Conservation (phyloP, 2,113 vertebrate genomes). For the Haemorhous mexicanus region DNA sequence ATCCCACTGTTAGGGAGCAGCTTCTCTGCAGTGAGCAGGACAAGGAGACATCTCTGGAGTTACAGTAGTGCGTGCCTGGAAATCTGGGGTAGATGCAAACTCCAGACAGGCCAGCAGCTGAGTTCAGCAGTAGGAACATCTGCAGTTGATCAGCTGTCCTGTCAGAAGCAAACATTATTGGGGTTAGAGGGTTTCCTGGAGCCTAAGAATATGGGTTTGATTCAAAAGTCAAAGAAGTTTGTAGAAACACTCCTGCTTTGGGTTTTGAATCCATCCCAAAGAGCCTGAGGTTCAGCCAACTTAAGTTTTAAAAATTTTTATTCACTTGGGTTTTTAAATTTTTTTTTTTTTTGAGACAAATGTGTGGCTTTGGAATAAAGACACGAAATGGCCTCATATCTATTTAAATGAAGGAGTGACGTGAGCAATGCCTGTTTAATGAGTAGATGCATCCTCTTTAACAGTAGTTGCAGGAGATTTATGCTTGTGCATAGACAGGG, state of each 20-base stretch:
- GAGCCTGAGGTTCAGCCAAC: conserved; percentile 16
- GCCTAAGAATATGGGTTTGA: conserved; percentile 43
- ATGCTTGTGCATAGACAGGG: background rate
- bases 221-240: conserved; percentile 61
- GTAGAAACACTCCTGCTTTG: background rate
- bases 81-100: background rate
- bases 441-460: background rate
- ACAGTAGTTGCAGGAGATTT: background rate
- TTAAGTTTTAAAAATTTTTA: conserved; percentile 12
- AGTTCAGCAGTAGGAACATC: conserved; percentile 43
- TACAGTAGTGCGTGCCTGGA: background rate
- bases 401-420: background rate
- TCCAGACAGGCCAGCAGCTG: background rate
- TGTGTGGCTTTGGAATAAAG: conserved; percentile 10
- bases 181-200: conserved; percentile 32
- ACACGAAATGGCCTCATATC: background rate
- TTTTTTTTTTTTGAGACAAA: background rate
- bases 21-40: background rate
- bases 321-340: background rate
- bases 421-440: background rate
- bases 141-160: conserved; percentile 50
- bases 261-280: conserved; percentile 58
- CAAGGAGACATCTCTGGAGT: background rate
- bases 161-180: conserved; percentile 14
- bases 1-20: background rate